These are phyloP conservation scores for Danio aesculapii DNA, from an alignment of 2,797 vertebrate genomes.

Conservation along the genomic window DNA sequence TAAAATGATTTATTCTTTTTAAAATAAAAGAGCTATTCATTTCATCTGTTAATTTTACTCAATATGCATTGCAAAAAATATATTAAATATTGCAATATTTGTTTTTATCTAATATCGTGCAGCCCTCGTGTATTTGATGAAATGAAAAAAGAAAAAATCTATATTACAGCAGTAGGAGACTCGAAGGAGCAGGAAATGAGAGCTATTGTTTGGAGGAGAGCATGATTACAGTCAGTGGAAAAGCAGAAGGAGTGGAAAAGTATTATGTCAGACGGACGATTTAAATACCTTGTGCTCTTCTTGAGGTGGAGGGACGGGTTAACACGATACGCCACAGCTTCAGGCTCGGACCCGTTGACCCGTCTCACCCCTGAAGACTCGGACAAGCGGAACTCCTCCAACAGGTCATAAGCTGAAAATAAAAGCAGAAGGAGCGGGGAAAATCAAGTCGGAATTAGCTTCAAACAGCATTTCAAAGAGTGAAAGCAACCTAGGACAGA, in stretches of 20 bases:
- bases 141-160: background rate
- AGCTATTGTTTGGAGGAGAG: conserved; percentile 50
- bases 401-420: conserved; percentile 75
- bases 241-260: conserved; percentile 51
- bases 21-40: too few species aligned
- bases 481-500: background rate
- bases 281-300: conserved; percentile 76
- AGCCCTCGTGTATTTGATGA: background rate
- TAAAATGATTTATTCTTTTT: too few species aligned
- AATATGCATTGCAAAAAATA: too few species aligned
- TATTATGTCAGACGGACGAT: conserved; percentile 24
- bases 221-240: conserved; percentile 49
- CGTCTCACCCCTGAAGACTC: conserved; percentile 70
- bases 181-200: conserved; percentile 34
- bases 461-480: background rate
- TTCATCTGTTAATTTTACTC: too few species aligned
- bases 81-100: too few species aligned
- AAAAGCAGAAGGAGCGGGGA: conserved; percentile 31
- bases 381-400: conserved; percentile 79
- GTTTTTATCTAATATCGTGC: too few species aligned
- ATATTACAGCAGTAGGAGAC: conserved; percentile 18
- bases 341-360: conserved; percentile 75
- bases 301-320: conserved; percentile 74
- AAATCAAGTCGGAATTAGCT: background rate
- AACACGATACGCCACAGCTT: conserved; percentile 73